Conservation (phyloP, 2,888 invertebrate species). For the Stenotaenia linearis region DNA sequence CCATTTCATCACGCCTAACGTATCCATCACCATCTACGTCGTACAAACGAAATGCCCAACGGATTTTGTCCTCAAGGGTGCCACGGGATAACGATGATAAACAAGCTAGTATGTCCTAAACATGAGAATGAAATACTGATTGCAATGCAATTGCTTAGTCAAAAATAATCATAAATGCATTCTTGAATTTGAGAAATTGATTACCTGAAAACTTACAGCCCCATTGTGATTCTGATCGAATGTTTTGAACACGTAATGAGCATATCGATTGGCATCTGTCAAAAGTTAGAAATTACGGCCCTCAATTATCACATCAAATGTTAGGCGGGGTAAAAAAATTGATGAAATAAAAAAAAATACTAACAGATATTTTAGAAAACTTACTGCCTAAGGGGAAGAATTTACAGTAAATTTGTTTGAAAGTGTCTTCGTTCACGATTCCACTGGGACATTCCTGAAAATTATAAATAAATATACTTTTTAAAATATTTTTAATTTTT, state of each 20-base stretch:
- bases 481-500: no score
- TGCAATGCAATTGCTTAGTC: no score
- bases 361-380: constrained; percentile 43
- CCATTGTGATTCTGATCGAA: constrained; percentile 96
- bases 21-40: constrained; percentile 95
- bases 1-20: constrained; percentile 82
- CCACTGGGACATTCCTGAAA: constrained; percentile 92
- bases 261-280: constrained; percentile 91
- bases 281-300: not conserved
- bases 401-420: constrained; percentile 96
- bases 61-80: constrained; percentile 84
- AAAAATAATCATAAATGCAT: not conserved
- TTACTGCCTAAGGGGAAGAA: constrained; percentile 98
- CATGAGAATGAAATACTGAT: not conserved
- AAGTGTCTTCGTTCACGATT: constrained; percentile 92
- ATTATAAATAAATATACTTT: not conserved
- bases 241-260: constrained; percentile 97
- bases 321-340: no score
- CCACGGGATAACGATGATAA: constrained; percentile 87
- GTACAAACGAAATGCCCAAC: constrained; percentile 95
- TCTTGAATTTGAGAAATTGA: no score
- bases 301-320: not conserved
- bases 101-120: constrained; percentile 86
- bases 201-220: constrained; percentile 95
- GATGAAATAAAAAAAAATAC: not conserved